phyloP scores from a whole-genome alignment of 2,888 invertebrate species.

The Blastobasis lacticolella region DNA sequence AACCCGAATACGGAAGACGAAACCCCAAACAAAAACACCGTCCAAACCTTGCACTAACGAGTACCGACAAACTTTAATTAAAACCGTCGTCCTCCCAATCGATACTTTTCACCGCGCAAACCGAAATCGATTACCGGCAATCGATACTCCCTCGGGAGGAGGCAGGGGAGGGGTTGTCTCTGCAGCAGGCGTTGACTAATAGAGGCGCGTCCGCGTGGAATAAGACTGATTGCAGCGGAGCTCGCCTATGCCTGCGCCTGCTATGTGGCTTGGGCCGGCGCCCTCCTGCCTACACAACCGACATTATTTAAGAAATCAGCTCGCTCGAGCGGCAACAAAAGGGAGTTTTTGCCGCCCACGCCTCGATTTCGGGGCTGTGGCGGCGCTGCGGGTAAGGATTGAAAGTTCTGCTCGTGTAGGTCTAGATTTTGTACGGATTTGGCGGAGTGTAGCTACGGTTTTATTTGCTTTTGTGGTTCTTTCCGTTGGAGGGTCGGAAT shows the following conservation, averaged over 20 bases:
- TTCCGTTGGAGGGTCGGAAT: too few relatives aligned
- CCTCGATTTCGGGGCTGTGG: conserved; percentile 26
- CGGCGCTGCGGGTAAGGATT: too few relatives aligned
- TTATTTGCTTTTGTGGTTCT: too few relatives aligned
- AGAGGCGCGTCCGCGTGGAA: conserved; percentile 71
- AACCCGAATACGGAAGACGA: too few relatives aligned
- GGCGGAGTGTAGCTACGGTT: too few relatives aligned
- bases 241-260: conserved; percentile 62
- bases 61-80: conserved; percentile 19
- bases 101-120: conserved; percentile 46
- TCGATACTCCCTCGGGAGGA: conserved; percentile 57
- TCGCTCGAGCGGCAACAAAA: conserved; percentile 64
- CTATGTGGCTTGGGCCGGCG: conserved; percentile 47
- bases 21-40: too few relatives aligned
- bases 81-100: conserved; percentile 35
- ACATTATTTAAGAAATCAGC: conserved; percentile 73
- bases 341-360: conserved; percentile 64
- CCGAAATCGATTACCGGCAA: conserved; percentile 63
- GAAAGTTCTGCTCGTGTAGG: too few relatives aligned
- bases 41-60: too few relatives aligned
- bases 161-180: conserved; percentile 63
- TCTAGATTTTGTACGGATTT: too few relatives aligned
- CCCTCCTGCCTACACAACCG: conserved; percentile 65
- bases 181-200: conserved; percentile 72
- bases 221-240: conserved; percentile 69